Percentiles rank a stretch among this genome's conserved stretches.
Evolutionary conservation across 2,888 invertebrate species (phyloP).

Genomic region (Volucella zonaria): DNA sequence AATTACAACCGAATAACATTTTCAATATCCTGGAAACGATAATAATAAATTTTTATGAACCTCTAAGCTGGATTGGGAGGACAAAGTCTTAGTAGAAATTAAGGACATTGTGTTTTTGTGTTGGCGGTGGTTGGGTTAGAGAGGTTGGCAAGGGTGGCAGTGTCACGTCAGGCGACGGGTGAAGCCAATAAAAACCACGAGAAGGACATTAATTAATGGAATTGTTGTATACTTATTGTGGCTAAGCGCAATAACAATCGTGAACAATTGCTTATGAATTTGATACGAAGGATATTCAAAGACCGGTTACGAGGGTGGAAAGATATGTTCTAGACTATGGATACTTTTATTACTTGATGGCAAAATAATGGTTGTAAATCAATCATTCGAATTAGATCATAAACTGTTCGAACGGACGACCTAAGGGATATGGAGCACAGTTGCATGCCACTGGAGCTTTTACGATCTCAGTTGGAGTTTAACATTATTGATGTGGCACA

Average conservation of each 20-base stretch:
- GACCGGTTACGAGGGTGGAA: not conserved
- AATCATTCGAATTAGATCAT: slow-evolving; percentile 41
- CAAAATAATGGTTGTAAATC: slow-evolving; percentile 48
- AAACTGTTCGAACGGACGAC: slow-evolving; percentile 10
- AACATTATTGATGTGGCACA: no score
- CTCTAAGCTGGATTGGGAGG: not conserved
- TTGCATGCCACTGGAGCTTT: not conserved
- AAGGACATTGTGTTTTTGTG: not conserved
- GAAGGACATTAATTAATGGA: slow-evolving; percentile 62
- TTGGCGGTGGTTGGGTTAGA: not conserved
- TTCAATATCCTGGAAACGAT: slow-evolving; percentile 59
- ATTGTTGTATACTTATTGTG: slow-evolving; percentile 51
- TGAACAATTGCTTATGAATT: slow-evolving; percentile 56
- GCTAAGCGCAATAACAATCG: slow-evolving; percentile 55
- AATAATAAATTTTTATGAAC: slow-evolving; percentile 63
- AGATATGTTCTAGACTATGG: not conserved
- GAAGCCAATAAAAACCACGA: slow-evolving; percentile 56
- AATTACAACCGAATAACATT: slow-evolving; percentile 54
- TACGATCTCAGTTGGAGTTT: no score
- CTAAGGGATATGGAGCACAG: not conserved
- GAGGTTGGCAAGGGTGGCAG: slow-evolving; percentile 8
- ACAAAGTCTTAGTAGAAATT: not conserved
- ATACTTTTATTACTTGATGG: slow-evolving; percentile 38
- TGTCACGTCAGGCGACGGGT: slow-evolving; percentile 7
- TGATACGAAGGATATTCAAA: slow-evolving; percentile 41